Evolutionary conservation across 35 echinoderm and acorn worm species (phyloP).

Genomic region (Apostichopus japonicus): DNA sequence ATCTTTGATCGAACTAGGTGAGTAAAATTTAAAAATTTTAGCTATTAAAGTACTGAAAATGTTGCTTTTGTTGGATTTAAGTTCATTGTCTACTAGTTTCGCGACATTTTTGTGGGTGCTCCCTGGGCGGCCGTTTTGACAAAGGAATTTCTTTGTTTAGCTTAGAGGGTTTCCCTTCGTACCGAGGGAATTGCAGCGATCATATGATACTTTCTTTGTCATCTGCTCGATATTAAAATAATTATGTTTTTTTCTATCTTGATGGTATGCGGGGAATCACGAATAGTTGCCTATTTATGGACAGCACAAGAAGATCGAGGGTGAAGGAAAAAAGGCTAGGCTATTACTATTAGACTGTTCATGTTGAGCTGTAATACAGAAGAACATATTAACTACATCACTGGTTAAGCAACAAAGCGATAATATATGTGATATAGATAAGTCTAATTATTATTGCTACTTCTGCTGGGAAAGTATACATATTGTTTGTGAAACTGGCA

Average conservation of each 20-base stretch:
- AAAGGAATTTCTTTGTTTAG: constrained; percentile 52
- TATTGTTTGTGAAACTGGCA: no score
- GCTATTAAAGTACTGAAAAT: neutral
- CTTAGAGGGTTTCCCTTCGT: constrained; percentile 4
- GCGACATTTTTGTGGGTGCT: constrained; percentile 42
- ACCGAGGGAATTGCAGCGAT: neutral
- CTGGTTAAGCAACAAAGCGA: no score
- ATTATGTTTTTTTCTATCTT: neutral
- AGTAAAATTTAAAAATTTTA: neutral
- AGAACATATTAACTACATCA: no score
- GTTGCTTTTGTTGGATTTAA: neutral
- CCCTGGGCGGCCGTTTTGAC: constrained; percentile 36
- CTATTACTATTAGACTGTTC: no score
- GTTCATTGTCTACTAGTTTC: constrained; percentile 46
- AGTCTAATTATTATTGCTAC: no score
- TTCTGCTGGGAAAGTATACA: no score
- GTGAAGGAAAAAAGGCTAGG: no score
- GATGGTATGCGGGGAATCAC: constrained; percentile 3
- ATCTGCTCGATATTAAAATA: neutral
- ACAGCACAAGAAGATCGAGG: neutral
- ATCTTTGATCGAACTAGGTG: neutral
- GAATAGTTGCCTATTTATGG: constrained; percentile 53
- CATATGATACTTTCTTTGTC: constrained; percentile 47
- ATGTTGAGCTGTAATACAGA: no score
- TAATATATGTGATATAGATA: no score